Conservation (phyloP, 2,797 vertebrate species). For the Sternarchorhynchus goeldii region DNA sequence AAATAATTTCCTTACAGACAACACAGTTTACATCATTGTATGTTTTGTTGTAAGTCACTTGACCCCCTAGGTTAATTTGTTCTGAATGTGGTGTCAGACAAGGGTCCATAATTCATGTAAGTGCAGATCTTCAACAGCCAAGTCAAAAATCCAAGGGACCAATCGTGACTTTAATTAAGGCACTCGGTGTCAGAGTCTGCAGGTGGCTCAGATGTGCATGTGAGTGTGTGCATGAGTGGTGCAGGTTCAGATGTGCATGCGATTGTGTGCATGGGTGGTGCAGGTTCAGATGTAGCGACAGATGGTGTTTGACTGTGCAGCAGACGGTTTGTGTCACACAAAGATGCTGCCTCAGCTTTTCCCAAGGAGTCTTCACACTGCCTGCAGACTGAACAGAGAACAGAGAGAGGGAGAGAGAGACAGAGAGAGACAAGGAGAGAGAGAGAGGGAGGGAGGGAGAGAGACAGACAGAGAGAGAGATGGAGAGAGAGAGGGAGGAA, state of each 20-base stretch:
- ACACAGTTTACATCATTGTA: too few relatives aligned
- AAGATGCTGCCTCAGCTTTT: slow-evolving; percentile 98
- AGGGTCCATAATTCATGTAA: too few relatives aligned
- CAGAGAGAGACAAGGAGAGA: not conserved
- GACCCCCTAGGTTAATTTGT: too few relatives aligned
- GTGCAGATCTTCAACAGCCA: too few relatives aligned
- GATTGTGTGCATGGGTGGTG: slow-evolving; percentile 66
- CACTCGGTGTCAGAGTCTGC: slow-evolving; percentile 56
- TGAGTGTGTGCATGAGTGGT: slow-evolving; percentile 66
- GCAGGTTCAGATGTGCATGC: slow-evolving; percentile 80
- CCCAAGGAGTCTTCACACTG: slow-evolving; percentile 91
- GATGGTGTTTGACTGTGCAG: slow-evolving; percentile 99
- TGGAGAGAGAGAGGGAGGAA: slow-evolving; percentile 27
- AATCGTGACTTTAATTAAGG: slow-evolving; percentile 25
- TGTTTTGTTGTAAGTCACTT: too few relatives aligned
- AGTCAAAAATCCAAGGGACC: not conserved
- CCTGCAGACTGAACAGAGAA: slow-evolving; percentile 68
- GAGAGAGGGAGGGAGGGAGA: slow-evolving; percentile 41
- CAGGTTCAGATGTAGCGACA: slow-evolving; percentile 99
- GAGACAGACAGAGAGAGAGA: slow-evolving; percentile 23
- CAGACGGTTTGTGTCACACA: slow-evolving; percentile 99
- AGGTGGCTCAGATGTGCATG: slow-evolving; percentile 81
- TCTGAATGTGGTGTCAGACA: too few relatives aligned
- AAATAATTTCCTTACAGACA: too few relatives aligned
- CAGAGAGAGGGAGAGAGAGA: slow-evolving; percentile 52